phyloP scores from a whole-genome alignment of 2,888 invertebrate species.

The Lasius fuliginosus region DNA sequence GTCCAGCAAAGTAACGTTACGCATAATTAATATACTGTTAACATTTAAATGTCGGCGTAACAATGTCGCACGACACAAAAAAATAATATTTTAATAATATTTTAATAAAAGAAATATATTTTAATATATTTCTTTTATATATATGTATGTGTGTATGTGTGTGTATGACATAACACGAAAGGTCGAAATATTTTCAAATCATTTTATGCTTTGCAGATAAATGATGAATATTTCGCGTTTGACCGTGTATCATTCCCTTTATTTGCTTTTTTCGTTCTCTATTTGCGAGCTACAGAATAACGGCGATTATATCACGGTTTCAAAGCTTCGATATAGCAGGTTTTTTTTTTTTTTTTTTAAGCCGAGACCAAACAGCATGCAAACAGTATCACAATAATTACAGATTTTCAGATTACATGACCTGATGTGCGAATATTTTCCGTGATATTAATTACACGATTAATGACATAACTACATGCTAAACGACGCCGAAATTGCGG shows the following conservation, averaged over 20 bases:
- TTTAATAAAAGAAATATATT: not conserved
- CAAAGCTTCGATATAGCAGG: not conserved
- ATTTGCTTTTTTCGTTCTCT: not conserved
- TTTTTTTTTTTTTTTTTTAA: not conserved
- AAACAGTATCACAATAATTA: not conserved
- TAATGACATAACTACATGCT: conserved; percentile 11
- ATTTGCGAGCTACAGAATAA: not conserved
- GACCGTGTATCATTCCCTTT: not conserved
- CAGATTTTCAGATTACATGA: not conserved
- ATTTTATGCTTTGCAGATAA: not conserved
- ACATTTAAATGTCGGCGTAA: not conserved
- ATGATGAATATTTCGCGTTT: not conserved
- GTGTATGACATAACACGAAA: not conserved
- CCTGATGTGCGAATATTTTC: not conserved
- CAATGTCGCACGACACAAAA: not conserved
- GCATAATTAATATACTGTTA: not conserved
- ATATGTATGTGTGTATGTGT: not conserved
- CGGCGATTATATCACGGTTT: not conserved
- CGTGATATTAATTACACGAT: not conserved
- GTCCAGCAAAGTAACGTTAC: not conserved
- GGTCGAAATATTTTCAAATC: not conserved
- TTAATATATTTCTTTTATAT: not conserved
- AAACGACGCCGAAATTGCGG: conserved; percentile 4
- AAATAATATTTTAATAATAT: not conserved
- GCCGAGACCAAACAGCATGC: not conserved